Conservation (phyloP, 2,888 invertebrate species). For the Ennomos erosarius region DNA sequence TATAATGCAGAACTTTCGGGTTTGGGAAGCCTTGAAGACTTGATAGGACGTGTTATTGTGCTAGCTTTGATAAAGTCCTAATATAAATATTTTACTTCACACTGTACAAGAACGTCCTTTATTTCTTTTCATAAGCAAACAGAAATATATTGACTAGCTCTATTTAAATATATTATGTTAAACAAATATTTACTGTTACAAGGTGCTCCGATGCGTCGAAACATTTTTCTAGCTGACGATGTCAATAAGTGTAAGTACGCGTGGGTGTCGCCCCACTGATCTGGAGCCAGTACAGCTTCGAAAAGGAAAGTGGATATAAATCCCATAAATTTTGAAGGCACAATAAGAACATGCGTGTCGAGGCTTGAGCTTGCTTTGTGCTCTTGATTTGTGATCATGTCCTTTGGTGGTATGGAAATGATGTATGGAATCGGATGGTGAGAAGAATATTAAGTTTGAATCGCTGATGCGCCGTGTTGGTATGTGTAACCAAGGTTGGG, state of each 20-base stretch:
- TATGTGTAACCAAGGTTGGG: too few species aligned
- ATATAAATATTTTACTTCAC: too few species aligned
- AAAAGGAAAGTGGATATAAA: slow-evolving; percentile 50
- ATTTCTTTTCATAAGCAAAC: too few species aligned
- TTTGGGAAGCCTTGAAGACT: too few species aligned
- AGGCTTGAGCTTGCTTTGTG: slow-evolving; percentile 18
- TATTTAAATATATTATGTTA: too few species aligned
- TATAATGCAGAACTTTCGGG: too few species aligned
- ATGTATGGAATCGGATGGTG: slow-evolving; percentile 9
- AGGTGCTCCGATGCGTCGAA: not conserved
- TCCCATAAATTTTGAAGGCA: slow-evolving; percentile 41
- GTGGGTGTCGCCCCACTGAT: slow-evolving; percentile 56
- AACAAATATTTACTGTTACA: slow-evolving; percentile 3
- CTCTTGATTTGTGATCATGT: slow-evolving; percentile 29
- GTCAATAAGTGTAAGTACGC: slow-evolving; percentile 32
- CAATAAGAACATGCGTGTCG: slow-evolving; percentile 32
- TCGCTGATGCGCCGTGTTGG: too few species aligned
- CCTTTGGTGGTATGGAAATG: slow-evolving; percentile 17
- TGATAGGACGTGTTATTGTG: too few species aligned
- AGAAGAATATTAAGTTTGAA: not conserved
- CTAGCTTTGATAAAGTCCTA: too few species aligned
- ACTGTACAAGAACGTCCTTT: too few species aligned
- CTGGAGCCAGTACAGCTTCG: slow-evolving; percentile 32
- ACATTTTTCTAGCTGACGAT: slow-evolving; percentile 3
- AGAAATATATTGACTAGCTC: too few species aligned